phyloP scores from a whole-genome alignment of 1,140 invertebrate species.

The Stenopsyche tienmushanensis region DNA sequence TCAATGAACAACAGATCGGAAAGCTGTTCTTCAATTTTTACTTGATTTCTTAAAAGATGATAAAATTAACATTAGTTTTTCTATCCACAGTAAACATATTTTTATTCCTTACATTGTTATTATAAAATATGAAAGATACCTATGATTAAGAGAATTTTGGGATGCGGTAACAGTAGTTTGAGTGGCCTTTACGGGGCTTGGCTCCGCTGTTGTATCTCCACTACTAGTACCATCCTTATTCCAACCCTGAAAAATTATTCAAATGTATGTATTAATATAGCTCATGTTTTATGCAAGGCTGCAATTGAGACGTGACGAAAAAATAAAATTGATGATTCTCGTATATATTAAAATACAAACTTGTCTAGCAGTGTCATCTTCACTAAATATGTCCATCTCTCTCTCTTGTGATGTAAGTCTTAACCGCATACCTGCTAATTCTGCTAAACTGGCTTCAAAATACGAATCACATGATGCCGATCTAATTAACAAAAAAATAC shows the following conservation, averaged over 20 bases:
- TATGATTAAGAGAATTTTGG: slow-evolving; percentile 40
- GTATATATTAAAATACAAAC: slow-evolving; percentile 1
- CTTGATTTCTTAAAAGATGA: slow-evolving; percentile 54
- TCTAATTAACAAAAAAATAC: slow-evolving; percentile 45
- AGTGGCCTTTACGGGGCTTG: slow-evolving; percentile 59
- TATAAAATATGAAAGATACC: neutral
- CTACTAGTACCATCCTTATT: slow-evolving; percentile 43
- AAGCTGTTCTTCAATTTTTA: slow-evolving; percentile 62
- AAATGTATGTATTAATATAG: slow-evolving; percentile 1
- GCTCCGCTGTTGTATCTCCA: slow-evolving; percentile 55
- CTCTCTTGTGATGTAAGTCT: slow-evolving; percentile 82
- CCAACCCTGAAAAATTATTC: slow-evolving; percentile 30
- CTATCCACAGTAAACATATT: neutral
- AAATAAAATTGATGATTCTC: neutral
- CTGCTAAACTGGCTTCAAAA: slow-evolving; percentile 71
- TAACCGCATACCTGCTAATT: slow-evolving; percentile 78
- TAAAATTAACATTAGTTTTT: no score
- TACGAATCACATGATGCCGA: slow-evolving; percentile 92
- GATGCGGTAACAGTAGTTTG: slow-evolving; percentile 49
- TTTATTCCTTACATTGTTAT: no score
- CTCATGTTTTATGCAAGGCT: neutral
- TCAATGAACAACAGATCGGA: slow-evolving; percentile 66
- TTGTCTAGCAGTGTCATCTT: slow-evolving; percentile 64
- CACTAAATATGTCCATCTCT: slow-evolving; percentile 83
- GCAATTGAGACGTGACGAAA: no score